Evolutionary conservation across 2,888 invertebrate genomes (phyloP).

Genomic region (Cremastinae sp.): DNA sequence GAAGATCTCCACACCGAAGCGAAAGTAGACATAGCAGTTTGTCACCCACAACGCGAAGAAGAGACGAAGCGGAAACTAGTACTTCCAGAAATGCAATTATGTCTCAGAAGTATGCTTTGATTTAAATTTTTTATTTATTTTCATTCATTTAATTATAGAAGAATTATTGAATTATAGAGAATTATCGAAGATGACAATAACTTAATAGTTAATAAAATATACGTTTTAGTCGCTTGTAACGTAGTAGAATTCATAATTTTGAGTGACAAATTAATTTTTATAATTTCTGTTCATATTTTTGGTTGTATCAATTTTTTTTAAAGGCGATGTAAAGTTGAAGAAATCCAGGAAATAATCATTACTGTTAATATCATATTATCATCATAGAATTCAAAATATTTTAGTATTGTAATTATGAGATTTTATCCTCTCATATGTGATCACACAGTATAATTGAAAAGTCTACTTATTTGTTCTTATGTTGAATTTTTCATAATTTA

Average conservation of each 20-base stretch:
- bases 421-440: too few relatives aligned
- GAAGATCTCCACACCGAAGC: conserved; percentile 58
- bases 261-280: too few relatives aligned
- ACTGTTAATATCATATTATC: too few relatives aligned
- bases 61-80: neutral
- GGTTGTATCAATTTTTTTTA: too few relatives aligned
- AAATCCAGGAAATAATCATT: too few relatives aligned
- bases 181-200: neutral
- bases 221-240: too few relatives aligned
- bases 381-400: neutral
- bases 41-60: conserved; percentile 27
- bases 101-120: conserved; percentile 61
- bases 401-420: too few relatives aligned
- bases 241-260: too few relatives aligned
- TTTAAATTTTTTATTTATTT: conserved; percentile 5
- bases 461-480: neutral
- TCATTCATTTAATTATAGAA: conserved; percentile 5
- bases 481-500: neutral
- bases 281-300: too few relatives aligned
- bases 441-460: too few relatives aligned
- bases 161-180: neutral
- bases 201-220: too few relatives aligned
- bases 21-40: conserved; percentile 33
- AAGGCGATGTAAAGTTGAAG: too few relatives aligned
- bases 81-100: conserved; percentile 53